phyloP scores from a whole-genome alignment of 2,797 vertebrate genomes.

The Chaenodraco wilsoni region DNA sequence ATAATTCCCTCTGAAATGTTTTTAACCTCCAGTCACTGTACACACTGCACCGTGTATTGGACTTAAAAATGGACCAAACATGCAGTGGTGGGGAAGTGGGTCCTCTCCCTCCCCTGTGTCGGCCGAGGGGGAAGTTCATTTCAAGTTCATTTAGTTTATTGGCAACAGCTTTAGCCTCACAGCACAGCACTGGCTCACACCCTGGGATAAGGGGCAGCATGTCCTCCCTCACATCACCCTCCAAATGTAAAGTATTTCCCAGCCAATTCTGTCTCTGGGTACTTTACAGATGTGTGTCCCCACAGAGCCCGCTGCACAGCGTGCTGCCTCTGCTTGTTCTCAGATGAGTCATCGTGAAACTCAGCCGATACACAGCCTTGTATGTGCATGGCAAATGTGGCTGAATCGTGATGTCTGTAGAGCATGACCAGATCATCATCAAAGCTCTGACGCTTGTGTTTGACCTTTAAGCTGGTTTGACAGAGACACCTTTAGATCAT shows the following conservation, averaged over 20 bases:
- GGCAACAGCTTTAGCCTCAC: conserved; percentile 62
- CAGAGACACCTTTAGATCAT: too few species aligned
- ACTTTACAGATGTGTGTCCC: conserved; percentile 14
- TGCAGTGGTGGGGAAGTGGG: background rate
- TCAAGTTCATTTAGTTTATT: conserved; percentile 70
- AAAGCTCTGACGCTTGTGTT: background rate
- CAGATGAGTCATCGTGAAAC: conserved; percentile 60
- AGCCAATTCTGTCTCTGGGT: conserved; percentile 26
- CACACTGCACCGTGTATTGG: background rate
- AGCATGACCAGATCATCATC: conserved; percentile 13
- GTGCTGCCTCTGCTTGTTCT: conserved; percentile 57
- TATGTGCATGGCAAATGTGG: conserved; percentile 24
- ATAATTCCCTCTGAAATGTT: background rate
- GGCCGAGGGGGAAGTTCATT: conserved; percentile 56
- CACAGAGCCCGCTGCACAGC: conserved; percentile 5
- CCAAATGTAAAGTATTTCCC: conserved; percentile 3
- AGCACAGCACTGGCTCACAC: conserved; percentile 46
- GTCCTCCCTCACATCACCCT: conserved; percentile 32
- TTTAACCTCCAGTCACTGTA: background rate
- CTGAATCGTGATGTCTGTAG: background rate
- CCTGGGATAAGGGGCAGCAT: conserved; percentile 35
- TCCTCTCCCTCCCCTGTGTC: conserved; percentile 12
- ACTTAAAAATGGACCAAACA: conserved; percentile 8
- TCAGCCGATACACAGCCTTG: conserved; percentile 44
- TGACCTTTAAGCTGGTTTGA: background rate